A percentile compares a stretch with the other conserved stretches of the same genome.
These are phyloP conservation scores for Clanis bilineata DNA, from an alignment of 2,888 invertebrate species.

Conservation along the genomic window DNA sequence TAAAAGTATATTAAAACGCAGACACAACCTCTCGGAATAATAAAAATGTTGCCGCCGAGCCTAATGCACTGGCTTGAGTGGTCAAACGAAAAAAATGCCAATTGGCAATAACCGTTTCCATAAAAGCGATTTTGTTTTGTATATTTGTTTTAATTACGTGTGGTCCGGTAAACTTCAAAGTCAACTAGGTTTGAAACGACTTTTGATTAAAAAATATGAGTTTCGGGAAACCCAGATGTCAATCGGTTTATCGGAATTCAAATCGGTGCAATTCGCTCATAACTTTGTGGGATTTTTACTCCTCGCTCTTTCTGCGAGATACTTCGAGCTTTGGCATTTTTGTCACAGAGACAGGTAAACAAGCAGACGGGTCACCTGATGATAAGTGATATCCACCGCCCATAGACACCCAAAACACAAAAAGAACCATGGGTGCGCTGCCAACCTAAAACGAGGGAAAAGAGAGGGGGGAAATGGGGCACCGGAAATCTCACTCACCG, in stretches of 20 bases:
- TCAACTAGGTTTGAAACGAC: background rate
- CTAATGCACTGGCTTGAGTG: background rate
- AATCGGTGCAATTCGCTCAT: background rate
- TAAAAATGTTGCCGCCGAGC: background rate
- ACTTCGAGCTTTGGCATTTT: background rate
- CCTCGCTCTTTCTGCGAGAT: background rate
- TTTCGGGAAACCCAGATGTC: background rate
- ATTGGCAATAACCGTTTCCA: background rate
- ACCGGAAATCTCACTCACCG: no score
- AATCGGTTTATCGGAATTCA: background rate
- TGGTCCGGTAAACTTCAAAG: slow-evolving; percentile 11
- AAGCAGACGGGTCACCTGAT: no score
- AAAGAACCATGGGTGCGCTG: no score
- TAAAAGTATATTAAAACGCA: background rate
- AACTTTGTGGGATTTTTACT: background rate
- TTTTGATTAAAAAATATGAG: no score
- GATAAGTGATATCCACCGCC: no score
- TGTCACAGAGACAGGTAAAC: no score
- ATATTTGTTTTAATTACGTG: slow-evolving; percentile 4
- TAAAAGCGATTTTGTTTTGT: background rate
- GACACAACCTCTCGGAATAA: background rate
- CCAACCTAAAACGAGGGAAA: no score
- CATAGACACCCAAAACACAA: no score
- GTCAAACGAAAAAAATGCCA: slow-evolving; percentile 5
- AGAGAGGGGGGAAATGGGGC: no score